Percentiles rank a stretch among this genome's conserved stretches.
These are phyloP conservation scores for Microcebus griseorufus DNA, from an alignment of 2,113 vertebrate genomes.

Conservation along the genomic window DNA sequence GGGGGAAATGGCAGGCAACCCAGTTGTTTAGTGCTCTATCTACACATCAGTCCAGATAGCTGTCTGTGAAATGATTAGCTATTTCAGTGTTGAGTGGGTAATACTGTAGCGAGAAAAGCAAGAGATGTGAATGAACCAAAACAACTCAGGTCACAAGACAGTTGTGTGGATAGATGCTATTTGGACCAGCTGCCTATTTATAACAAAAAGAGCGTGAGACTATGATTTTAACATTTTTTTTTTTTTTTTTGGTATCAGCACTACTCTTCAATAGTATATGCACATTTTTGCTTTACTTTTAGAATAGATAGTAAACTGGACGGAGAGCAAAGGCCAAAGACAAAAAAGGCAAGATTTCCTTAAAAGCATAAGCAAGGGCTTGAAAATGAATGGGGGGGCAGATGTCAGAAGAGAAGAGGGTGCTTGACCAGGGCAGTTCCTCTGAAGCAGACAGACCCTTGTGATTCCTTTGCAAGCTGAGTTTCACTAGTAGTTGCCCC, in stretches of 20 bases:
- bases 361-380: background rate
- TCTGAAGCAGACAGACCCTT: background rate
- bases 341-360: background rate
- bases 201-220: background rate
- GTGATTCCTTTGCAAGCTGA: background rate
- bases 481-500: background rate
- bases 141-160: background rate
- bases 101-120: slow-evolving; percentile 21
- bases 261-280: background rate
- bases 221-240: background rate
- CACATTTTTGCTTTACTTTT: background rate
- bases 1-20: slow-evolving; percentile 27
- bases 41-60: slow-evolving; percentile 47
- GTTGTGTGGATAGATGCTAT: background rate
- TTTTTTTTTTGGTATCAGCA: background rate
- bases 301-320: slow-evolving; percentile 19
- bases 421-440: background rate
- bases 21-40: slow-evolving; percentile 44
- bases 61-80: slow-evolving; percentile 58
- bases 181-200: background rate
- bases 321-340: background rate
- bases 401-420: background rate
- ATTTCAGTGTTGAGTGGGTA: slow-evolving; percentile 35
- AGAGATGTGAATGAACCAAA: slow-evolving; percentile 10
- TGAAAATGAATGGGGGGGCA: background rate